Base-by-base conservation (phyloP, 2,888 invertebrate species). In the Andrena chrysosceles region DNA sequence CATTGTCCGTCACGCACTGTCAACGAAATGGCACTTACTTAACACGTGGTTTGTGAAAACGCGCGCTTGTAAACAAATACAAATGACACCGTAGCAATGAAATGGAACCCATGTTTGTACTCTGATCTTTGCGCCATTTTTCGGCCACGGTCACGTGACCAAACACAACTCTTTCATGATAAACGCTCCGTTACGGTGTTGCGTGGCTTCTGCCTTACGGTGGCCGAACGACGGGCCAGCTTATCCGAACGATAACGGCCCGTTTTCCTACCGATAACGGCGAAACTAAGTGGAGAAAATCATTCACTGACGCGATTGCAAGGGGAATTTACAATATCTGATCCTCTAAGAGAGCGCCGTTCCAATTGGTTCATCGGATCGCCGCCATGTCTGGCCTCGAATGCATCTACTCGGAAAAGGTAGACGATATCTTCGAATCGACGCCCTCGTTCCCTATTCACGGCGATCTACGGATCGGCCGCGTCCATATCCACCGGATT, bases 61-160 rank as follows among this genome's bases (percentile, higher is more conserved):
- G 96, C 96, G 95, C 96, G 96, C 95, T 96, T 96, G 96, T 96
- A 96, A 96, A 96, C 96, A 96, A 96, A 96, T 96, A 96, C 96
- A 96, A 96, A 96, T 96, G 96, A 96, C 96, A 96, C 95, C 95
- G 95, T 95, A 95, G 94, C 94, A 95, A 94, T 94, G 94, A 94
- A 94, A 94, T 94, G 94, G 94, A 94, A 94, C 94, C 87, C 95
- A 95, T 95, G 94, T 95, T 95, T 94, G 94, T 94, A 94, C 94
- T 92, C 94, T 94, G 94, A 94, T 94, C 94, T 95, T 95, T 95
- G 95, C 95, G 95, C 95, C 95, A 95, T 95, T 95, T 95, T 95
- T 94, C 93, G 94, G 94, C 92, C 92, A 93, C 67, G 84, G 85
- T 87, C 95, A 95, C 95, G 95, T 95, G 95, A 95, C 94, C 94